Percentiles rank a stretch among this genome's conserved stretches.
Evolutionary conservation across 2,888 invertebrate genomes (phyloP).

Genomic region (Suillia variegata): DNA sequence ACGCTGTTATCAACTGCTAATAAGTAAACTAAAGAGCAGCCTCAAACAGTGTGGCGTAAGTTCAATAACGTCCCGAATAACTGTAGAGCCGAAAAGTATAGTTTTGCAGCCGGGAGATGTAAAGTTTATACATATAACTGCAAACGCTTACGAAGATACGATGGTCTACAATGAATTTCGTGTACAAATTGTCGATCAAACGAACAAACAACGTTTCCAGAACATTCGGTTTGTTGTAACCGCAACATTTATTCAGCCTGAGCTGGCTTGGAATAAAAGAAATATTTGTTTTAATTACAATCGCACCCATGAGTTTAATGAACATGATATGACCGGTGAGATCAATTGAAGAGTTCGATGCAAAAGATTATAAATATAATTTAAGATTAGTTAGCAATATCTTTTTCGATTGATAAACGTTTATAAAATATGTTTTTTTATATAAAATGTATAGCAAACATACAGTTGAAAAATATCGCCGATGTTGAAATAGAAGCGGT

Average conservation of each 20-base stretch:
- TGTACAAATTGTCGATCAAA: slow-evolving; percentile 38
- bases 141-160: slow-evolving; percentile 39
- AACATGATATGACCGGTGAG: slow-evolving; percentile 30
- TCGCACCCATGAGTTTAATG: slow-evolving; percentile 35
- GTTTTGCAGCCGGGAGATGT: slow-evolving; percentile 27
- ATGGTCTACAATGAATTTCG: slow-evolving; percentile 39
- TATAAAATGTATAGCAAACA: too few relatives aligned
- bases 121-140: slow-evolving; percentile 31
- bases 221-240: slow-evolving; percentile 32
- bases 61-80: slow-evolving; percentile 35
- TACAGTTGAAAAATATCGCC: slow-evolving; percentile 29
- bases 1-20: slow-evolving; percentile 43
- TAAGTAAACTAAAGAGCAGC: slow-evolving; percentile 36
- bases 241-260: slow-evolving; percentile 39
- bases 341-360: not conserved
- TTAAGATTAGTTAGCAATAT: not conserved
- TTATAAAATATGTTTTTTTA: too few relatives aligned
- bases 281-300: slow-evolving; percentile 38
- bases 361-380: too few relatives aligned
- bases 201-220: slow-evolving; percentile 36
- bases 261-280: slow-evolving; percentile 40
- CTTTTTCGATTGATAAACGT: too few relatives aligned
- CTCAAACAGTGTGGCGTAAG: slow-evolving; percentile 19
- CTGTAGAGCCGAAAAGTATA: slow-evolving; percentile 40
- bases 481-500: slow-evolving; percentile 21